Evolutionary conservation across 2,797 vertebrate genomes (phyloP), one percentile per base, ranked within the genome.

Genomic region (Micromesistius poutassou): DNA sequence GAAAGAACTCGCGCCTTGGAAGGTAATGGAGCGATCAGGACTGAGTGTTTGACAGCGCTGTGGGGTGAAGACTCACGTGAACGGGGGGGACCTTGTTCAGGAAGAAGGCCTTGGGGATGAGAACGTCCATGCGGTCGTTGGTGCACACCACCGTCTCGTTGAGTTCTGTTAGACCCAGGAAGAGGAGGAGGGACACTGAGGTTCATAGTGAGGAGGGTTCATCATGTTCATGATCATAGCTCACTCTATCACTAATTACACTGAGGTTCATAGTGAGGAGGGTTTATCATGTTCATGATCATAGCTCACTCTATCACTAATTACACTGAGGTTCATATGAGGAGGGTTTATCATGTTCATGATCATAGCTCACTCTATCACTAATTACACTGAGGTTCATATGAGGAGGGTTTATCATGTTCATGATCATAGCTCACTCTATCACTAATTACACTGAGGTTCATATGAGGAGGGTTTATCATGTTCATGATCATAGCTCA

Each of bases 141-240:
- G 93, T 93, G 46, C 94, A 95, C 75, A 93, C 86, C 40, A 95
- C 93, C 0, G 94, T 95, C 87, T 95, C 94, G 82, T 95, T 95
- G 70, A 95, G 90, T 79, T 93, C 94, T 95, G 70, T 55, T 30
- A 28, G 1, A 4, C 55, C 2, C 25, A 68, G 62, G 62, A 68
- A 13, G 62, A 68, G 1, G 62, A 68, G 9, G 55, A 25, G 55
- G 22, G 7, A 25, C 22, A 62, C 2, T 19, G 46, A 5, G 22
- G 55, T 62, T 25, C 22, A 62, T 62, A 7, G 5, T 62, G 25
- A 16, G 9, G 8, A 16, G 62, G 10, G 25, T 12, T 5, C 5
- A 5, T 2, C 13, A 31, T 5, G 68, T 71, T 31, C 14, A 62
- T n/a, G 55, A n/a, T 9, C 46, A 22, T 33, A 22, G 2, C n/a